Evolutionary conservation across 2,797 vertebrate species (phyloP).

Genomic region (Galaxias olidus): DNA sequence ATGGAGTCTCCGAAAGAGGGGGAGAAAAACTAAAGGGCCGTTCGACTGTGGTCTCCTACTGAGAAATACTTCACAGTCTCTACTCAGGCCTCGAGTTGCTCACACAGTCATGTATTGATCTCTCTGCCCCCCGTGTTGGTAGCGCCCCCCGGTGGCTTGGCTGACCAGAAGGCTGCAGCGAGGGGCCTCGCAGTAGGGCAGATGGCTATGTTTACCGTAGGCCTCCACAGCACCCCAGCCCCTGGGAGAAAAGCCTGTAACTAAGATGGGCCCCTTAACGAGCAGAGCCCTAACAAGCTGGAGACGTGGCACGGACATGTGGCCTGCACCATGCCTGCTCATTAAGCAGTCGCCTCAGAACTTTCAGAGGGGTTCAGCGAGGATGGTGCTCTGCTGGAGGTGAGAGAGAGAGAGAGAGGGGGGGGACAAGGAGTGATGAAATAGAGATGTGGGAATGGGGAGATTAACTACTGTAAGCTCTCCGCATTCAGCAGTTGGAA

Average conservation of each 20-base stretch:
- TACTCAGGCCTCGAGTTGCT: no score
- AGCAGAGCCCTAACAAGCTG: conserved; percentile 24
- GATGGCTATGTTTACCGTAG: conserved; percentile 1
- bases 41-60: no score
- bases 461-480: conserved; percentile 32
- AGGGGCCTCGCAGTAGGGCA: conserved; percentile 11
- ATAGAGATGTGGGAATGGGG: conserved; percentile 35
- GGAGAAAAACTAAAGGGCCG: no score
- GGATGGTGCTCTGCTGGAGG: conserved; percentile 41
- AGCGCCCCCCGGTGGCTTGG: conserved; percentile 1
- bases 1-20: no score
- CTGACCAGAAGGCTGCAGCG: conserved; percentile 6
- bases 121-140: conserved; percentile 2
- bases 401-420: conserved; percentile 9
- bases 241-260: conserved; percentile 38
- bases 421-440: conserved; percentile 1
- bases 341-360: conserved; percentile 56
- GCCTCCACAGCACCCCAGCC: conserved; percentile 31
- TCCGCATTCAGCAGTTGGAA: conserved; percentile 20
- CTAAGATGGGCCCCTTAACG: conserved; percentile 18
- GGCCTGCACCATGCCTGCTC: conserved; percentile 48
- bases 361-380: conserved; percentile 36
- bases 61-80: no score
- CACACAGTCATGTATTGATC: conserved; percentile 15
- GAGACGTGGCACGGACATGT: conserved; percentile 40